Evolutionary conservation across 1,140 invertebrate species (phyloP).

Genomic region (Branchinecta lindahli): DNA sequence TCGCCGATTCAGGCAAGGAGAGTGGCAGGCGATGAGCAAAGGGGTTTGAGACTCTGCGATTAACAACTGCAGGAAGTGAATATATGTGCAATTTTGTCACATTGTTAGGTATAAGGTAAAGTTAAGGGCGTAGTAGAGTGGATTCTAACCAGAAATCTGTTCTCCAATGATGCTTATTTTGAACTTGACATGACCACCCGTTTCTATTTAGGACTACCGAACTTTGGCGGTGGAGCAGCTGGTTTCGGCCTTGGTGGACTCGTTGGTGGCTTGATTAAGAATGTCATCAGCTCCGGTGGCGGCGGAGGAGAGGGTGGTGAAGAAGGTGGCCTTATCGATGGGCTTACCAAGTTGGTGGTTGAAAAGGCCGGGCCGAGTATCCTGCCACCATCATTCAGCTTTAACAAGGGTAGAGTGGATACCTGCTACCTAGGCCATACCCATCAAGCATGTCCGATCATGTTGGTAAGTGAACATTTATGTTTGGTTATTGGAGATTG

Average conservation of each 20-base stretch:
- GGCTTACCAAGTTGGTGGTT: background rate
- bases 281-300: background rate
- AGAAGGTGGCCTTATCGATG: background rate
- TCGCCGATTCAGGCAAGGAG: no score
- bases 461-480: background rate
- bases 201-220: background rate
- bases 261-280: background rate
- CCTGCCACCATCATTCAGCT: background rate
- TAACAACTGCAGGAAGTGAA: no score
- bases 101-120: no score
- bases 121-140: no score
- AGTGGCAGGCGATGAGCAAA: no score
- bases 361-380: background rate
- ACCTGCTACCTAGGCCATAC: background rate
- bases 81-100: no score
- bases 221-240: background rate
- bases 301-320: background rate
- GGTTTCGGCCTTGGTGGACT: background rate
- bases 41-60: no score
- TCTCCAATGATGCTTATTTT: no score
- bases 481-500: no score
- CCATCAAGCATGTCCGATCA: background rate
- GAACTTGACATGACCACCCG: no score
- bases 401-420: background rate
- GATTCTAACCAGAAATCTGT: no score